Evolutionary conservation across 2,888 invertebrate species (phyloP).

Genomic region (Rhamnusium bicolor): DNA sequence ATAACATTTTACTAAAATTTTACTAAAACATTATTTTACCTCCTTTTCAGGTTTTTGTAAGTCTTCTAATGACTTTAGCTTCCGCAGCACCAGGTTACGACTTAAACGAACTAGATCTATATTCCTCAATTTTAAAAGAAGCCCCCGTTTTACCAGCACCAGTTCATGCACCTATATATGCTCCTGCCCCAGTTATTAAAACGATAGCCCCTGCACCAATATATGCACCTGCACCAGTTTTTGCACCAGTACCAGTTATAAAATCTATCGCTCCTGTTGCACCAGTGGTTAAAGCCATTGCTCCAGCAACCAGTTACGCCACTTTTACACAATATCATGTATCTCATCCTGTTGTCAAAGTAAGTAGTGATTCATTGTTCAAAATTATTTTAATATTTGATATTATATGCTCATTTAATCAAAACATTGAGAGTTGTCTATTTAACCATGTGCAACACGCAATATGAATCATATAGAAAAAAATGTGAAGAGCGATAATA

Average conservation of each 20-base stretch:
- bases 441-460: too few species aligned
- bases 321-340: conserved; percentile 71
- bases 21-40: too few species aligned
- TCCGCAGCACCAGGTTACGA: conserved; percentile 19
- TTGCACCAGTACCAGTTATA: conserved; percentile 40
- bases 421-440: too few species aligned
- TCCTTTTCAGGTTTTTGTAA: neutral
- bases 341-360: conserved; percentile 65
- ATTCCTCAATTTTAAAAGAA: conserved; percentile 7
- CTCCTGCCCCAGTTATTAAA: neutral
- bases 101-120: conserved; percentile 14
- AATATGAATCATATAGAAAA: too few species aligned
- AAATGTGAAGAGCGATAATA: too few species aligned
- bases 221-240: neutral
- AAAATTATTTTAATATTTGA: too few species aligned
- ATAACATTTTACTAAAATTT: too few species aligned
- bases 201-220: neutral
- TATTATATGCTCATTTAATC: too few species aligned
- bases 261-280: conserved; percentile 45
- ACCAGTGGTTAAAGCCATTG: conserved; percentile 56
- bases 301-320: conserved; percentile 75
- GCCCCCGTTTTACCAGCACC: conserved; percentile 2
- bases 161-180: neutral
- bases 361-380: conserved; percentile 35
- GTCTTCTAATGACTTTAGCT: neutral